Conservation (phyloP, 2,888 invertebrate genomes). For the Stenotaenia linearis region DNA sequence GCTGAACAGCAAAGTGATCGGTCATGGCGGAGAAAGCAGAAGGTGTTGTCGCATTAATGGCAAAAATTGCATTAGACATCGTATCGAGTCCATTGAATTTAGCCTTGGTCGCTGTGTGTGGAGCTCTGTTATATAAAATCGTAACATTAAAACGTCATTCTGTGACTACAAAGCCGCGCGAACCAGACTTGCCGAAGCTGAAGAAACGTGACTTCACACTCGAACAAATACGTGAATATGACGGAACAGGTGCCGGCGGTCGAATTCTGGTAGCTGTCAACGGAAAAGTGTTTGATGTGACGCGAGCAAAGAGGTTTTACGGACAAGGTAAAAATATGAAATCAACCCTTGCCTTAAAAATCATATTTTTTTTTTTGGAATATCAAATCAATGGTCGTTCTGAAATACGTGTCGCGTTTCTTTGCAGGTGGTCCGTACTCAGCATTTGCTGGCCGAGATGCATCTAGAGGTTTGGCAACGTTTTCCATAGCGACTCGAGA, state of each 20-base stretch:
- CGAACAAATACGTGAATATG: slow-evolving; percentile 75
- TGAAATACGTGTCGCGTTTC: too few relatives aligned
- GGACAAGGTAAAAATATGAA: slow-evolving; percentile 86
- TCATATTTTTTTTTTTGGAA: too few relatives aligned
- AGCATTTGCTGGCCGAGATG: slow-evolving; percentile 90
- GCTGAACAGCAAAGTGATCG: not conserved
- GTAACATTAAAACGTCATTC: slow-evolving; percentile 42
- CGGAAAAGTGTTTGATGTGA: slow-evolving; percentile 91
- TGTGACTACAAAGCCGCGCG: slow-evolving; percentile 43
- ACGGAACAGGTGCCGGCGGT: slow-evolving; percentile 76
- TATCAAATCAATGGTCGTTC: too few relatives aligned
- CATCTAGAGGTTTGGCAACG: slow-evolving; percentile 87
- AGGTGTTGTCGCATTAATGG: not conserved
- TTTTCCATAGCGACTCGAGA: slow-evolving; percentile 79
- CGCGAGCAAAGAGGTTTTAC: slow-evolving; percentile 82
- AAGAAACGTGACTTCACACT: slow-evolving; percentile 81
- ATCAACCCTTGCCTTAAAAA: too few relatives aligned
- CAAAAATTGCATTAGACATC: slow-evolving; percentile 51
- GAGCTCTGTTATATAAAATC: slow-evolving; percentile 68
- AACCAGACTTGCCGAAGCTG: slow-evolving; percentile 69
- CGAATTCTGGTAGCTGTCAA: slow-evolving; percentile 87
- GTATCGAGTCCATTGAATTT: slow-evolving; percentile 66
- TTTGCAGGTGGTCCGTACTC: slow-evolving; percentile 82
- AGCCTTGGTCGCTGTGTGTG: slow-evolving; percentile 61
- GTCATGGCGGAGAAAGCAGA: slow-evolving; percentile 29